Base-by-base conservation (phyloP, 2,113 vertebrate species). In the Chunga burmeisteri region DNA sequence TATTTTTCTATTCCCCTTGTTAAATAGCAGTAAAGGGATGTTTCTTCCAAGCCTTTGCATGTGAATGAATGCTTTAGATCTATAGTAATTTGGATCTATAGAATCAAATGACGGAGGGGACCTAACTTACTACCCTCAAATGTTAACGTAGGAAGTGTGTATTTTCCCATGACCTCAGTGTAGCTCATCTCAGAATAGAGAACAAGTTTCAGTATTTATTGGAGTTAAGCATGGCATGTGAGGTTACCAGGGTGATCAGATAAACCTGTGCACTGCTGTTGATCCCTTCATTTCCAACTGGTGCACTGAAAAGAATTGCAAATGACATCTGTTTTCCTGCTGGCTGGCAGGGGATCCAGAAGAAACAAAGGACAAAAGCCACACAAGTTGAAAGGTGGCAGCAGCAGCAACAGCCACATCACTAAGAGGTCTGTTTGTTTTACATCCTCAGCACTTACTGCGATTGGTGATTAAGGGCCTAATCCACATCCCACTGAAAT, bases 301-400 rank as follows among this genome's bases (percentile, higher is more conserved):
- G 29, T 40, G 29, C 62, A 70, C 26, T 70, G 89, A 80, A 87
- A 93, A 93, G 78, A 95, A 89, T 22, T 78, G 44, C 61, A 85
- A 91, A 56, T 49, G 87, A 86, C 53, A 77, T 91, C 70, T 87
- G 61, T 58, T 94, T 93, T 93, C 74, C 53, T 80, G 81, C 70
- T 80, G 90, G 58, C 70, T 93, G 66, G 46, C 85, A 73, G 18
- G 66, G 22, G 38, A 86, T 62, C 40, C 78, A 91, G 58, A 87
- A 88, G 78, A 94, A 91, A 94, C 86, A 94, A 93, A 93, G 71
- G 79, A 95, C 88, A 91, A 82, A 94, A 93, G 71, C 72, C 71
- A 94, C 82, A 92, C 67, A 83, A 27, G 7, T 56, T 7, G 11
- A 94, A 88, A 90, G 70, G 75, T 77, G 74, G n/a, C 81, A 95